Evolutionary conservation across 2,113 vertebrate species (phyloP).

Genomic region (Marmota monax): DNA sequence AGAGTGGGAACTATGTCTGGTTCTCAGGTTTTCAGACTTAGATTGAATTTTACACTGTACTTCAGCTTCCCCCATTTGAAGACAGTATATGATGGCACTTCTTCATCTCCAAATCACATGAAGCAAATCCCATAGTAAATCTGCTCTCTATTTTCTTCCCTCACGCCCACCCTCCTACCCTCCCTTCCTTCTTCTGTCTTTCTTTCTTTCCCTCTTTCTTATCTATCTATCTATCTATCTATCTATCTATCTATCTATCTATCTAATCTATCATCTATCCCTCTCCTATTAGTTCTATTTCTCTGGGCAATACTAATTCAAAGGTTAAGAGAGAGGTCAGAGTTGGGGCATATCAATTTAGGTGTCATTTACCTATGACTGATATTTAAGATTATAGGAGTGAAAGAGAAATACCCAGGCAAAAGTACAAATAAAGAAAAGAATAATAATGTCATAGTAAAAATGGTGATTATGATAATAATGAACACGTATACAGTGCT

Average conservation of each 20-base stretch:
- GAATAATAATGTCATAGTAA: not conserved
- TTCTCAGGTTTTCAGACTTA: not conserved
- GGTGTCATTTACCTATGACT: constrained; percentile 40
- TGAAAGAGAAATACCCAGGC: not conserved
- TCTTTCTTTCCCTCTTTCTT: too few species aligned
- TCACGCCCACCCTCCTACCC: too few species aligned
- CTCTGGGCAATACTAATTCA: not conserved
- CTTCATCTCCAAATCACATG: not conserved
- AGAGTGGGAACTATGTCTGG: not conserved
- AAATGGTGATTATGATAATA: not conserved
- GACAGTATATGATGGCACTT: not conserved
- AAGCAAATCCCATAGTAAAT: not conserved
- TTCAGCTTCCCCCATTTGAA: not conserved
- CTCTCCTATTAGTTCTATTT: not conserved
- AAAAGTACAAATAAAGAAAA: not conserved
- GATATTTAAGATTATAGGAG: constrained; percentile 31
- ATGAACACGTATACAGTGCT: not conserved
- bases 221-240: not conserved
- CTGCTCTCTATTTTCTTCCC: not conserved
- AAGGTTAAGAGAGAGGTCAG: not conserved
- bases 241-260: not conserved
- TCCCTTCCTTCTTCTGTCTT: not conserved
- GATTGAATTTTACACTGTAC: not conserved
- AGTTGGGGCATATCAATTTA: not conserved
- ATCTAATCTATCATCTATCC: not conserved